phyloP scores from a whole-genome alignment of 1,140 invertebrate species.

The Ctenoplectra terminalis region DNA sequence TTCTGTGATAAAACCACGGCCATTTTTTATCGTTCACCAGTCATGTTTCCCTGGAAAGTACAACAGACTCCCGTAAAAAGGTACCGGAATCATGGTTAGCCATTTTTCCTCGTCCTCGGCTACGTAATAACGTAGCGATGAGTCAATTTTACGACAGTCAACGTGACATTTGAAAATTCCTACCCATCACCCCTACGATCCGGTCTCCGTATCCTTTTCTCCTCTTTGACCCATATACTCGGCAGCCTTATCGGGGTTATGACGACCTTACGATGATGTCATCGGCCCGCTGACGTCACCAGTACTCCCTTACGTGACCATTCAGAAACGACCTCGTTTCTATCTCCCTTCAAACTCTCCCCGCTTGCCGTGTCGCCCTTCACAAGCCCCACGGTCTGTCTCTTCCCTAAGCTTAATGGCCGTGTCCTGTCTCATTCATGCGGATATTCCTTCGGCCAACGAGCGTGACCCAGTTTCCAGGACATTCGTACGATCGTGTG shows the following conservation, averaged over 20 bases:
- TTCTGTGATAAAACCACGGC: background rate
- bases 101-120: background rate
- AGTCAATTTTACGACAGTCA: conserved; percentile 31
- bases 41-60: background rate
- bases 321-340: conserved; percentile 70
- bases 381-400: conserved; percentile 27
- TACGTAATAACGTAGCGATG: background rate
- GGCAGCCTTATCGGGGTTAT: conserved; percentile 51
- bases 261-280: conserved; percentile 72
- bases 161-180: conserved; percentile 49
- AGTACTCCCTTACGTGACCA: conserved; percentile 67
- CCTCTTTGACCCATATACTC: conserved; percentile 57
- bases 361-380: conserved; percentile 13
- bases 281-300: conserved; percentile 68
- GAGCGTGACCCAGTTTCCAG: conserved; percentile 42
- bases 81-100: background rate
- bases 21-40: background rate
- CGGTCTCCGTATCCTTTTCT: conserved; percentile 13
- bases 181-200: background rate
- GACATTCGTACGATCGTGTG: conserved; percentile 14
- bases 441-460: conserved; percentile 67
- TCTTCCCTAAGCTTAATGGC: conserved; percentile 75
- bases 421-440: conserved; percentile 78
- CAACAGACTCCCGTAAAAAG: background rate
- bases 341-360: conserved; percentile 51